phyloP scores from a whole-genome alignment of 2,113 vertebrate species.

The Zosterops borbonicus region DNA sequence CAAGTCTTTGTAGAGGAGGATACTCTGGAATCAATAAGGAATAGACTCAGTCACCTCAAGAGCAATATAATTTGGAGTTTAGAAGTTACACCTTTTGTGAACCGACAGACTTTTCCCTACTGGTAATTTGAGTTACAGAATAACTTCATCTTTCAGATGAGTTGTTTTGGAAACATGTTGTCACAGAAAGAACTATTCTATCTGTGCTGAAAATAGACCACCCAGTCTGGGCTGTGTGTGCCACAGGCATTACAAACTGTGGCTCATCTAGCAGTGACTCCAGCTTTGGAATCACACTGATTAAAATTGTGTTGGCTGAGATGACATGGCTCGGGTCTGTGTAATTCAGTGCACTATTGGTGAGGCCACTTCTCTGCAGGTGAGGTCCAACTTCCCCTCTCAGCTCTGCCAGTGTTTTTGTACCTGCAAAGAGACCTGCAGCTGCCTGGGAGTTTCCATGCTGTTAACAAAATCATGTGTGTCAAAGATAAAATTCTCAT shows the following conservation, averaged over 20 bases:
- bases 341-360: neutral
- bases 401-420: neutral
- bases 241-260: neutral
- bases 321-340: fast-evolving
- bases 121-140: neutral
- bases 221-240: neutral
- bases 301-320: neutral
- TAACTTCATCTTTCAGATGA: neutral
- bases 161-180: neutral
- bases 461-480: neutral
- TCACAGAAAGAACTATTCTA: neutral
- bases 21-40: neutral
- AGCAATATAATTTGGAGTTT: neutral
- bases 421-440: neutral
- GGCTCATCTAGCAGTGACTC: neutral
- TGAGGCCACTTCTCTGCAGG: neutral
- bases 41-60: neutral
- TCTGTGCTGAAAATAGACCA: neutral
- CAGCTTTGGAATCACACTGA: neutral
- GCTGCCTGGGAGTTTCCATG: neutral
- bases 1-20: neutral
- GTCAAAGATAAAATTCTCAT: neutral
- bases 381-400: neutral
- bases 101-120: neutral
- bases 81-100: neutral